Percentiles rank a stretch among this genome's conserved stretches.
phyloP scores from a whole-genome alignment of 1,140 invertebrate species.

The Lethrus apterus region DNA sequence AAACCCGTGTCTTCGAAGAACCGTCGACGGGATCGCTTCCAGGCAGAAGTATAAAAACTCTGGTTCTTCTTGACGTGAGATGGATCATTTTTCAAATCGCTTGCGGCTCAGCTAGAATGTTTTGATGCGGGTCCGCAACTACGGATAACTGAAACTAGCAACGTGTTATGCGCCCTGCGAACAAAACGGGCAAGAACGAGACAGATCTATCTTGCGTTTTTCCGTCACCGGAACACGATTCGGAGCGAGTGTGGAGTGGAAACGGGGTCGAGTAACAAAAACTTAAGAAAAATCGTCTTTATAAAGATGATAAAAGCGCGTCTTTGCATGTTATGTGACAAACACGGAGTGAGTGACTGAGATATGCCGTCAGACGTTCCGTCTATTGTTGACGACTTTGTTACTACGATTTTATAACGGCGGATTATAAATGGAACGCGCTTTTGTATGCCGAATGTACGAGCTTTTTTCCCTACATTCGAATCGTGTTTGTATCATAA shows the following conservation, averaged over 20 bases:
- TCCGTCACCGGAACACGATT: constrained; percentile 23
- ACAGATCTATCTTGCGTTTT: background rate
- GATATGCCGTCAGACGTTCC: constrained; percentile 35
- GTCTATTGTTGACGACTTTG: constrained; percentile 39
- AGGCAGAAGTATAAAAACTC: constrained; percentile 31
- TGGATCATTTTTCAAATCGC: constrained; percentile 38
- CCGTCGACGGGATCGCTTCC: constrained; percentile 20
- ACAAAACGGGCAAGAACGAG: background rate
- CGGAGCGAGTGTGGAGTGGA: constrained; percentile 26
- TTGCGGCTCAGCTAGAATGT: constrained; percentile 32
- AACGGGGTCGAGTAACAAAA: constrained; percentile 35
- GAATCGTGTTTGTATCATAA: constrained; percentile 33
- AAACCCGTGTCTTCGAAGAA: constrained; percentile 3
- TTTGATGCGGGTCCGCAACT: constrained; percentile 31
- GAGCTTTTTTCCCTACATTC: constrained; percentile 36
- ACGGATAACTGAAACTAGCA: constrained; percentile 20
- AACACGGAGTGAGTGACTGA: constrained; percentile 39
- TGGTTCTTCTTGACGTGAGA: constrained; percentile 33
- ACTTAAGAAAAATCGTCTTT: constrained; percentile 40
- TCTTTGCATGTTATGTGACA: constrained; percentile 40
- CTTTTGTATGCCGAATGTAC: constrained; percentile 36
- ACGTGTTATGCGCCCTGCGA: background rate
- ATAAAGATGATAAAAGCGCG: constrained; percentile 40
- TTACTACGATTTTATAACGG: constrained; percentile 26
- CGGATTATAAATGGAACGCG: constrained; percentile 35